Evolutionary conservation across 2,797 vertebrate genomes (phyloP), one percentile per base, ranked within the genome.

Genomic region (Pseudomugil gertrudae): DNA sequence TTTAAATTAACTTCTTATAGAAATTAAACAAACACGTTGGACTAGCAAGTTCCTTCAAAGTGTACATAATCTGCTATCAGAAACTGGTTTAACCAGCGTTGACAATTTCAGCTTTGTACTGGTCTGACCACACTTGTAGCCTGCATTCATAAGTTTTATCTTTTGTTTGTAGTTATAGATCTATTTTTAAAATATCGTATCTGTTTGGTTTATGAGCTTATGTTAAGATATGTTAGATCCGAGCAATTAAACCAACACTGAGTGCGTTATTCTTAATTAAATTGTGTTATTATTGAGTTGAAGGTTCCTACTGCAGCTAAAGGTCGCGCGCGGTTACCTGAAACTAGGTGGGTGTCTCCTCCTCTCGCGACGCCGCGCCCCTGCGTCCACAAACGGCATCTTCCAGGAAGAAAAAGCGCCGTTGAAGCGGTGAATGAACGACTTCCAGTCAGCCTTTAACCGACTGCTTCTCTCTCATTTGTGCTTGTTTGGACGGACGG

Each of bases 341-440:
- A n/a, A 60, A 36, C 45, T 21, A 73, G 56, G 87, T 74, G 76
- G 71, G 84, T 23, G 87, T 79, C 87, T 90, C 94, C 93, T 87
- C 89, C 84, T 83, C 84, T 85, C 85, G 9, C 76, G 63, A 93
- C 82, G 90, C 94, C 87, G 68, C 93, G 91, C 94, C 95, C 92
- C 90, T 77, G 69, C 78, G 7, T 26, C 0, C 52, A 0, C 55
- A n/a, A 24, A 4, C 61, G n/a, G 84, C 79, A 75, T 78, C 81
- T 76, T 81, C 69, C 88, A 83, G 89, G 92, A 87, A 90, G 87
- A 87, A 84, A 82, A 9, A 27, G n/a, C 51, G 21, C 23, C 29
- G 26, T 7, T 36, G 1, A 4, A 21, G 6, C 57, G 5, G 47
- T 66, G 67, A 74, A 61, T 59, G 59, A 80, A 0, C 47, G 17